These are phyloP conservation scores for Nansenia antarctica DNA, from an alignment of 2,113 vertebrate genomes.

Conservation along the genomic window DNA sequence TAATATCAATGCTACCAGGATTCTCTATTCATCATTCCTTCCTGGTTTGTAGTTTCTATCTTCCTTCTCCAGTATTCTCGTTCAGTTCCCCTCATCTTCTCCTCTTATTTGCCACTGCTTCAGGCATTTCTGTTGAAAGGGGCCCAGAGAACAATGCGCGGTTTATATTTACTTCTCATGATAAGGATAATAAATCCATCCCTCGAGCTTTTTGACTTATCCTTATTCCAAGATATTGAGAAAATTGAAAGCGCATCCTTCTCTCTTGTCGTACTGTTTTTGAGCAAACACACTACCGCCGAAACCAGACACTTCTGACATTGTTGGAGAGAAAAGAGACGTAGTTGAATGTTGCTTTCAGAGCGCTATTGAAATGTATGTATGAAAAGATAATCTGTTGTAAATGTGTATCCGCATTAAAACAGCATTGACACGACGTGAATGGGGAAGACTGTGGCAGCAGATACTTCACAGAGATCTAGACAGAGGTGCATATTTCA, in stretches of 20 bases:
- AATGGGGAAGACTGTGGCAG: not conserved
- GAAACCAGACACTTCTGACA: not conserved
- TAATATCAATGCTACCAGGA: slow-evolving; percentile 3
- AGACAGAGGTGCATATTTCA: not conserved
- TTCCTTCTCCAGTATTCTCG: slow-evolving; percentile 30
- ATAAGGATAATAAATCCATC: slow-evolving; percentile 56
- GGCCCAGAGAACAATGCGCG: slow-evolving; percentile 38
- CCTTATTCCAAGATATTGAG: not conserved
- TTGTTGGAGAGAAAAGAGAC: not conserved
- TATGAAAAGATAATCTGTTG: not conserved
- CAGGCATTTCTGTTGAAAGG: slow-evolving; percentile 30
- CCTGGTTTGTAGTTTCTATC: too few species aligned
- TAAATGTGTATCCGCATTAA: not conserved
- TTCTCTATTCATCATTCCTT: too few species aligned
- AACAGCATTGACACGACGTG: not conserved
- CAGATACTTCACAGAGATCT: not conserved
- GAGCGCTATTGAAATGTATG: not conserved
- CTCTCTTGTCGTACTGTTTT: not conserved
- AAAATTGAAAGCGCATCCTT: not conserved
- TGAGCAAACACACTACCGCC: not conserved
- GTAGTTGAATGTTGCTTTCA: not conserved
- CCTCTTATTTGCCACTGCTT: slow-evolving; percentile 30
- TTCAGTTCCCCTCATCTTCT: slow-evolving; percentile 30
- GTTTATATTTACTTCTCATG: slow-evolving; percentile 61
- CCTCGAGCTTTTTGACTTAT: slow-evolving; percentile 9